These are phyloP conservation scores for Acropora tenuis DNA, from an alignment of 64 coral and sea anemone species.

Conservation along the genomic window DNA sequence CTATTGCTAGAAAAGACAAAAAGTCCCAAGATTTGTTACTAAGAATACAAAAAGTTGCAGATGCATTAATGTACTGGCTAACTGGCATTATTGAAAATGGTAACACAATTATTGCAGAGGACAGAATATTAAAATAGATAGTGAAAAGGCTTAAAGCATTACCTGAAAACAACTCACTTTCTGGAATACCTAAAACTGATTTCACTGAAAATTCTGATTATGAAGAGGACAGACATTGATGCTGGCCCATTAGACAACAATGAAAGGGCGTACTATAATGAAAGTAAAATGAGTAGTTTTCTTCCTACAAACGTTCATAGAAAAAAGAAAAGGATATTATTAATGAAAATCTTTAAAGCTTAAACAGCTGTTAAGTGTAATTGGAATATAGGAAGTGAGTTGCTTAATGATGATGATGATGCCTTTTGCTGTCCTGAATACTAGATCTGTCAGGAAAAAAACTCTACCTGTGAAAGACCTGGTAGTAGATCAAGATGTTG, in stretches of 20 bases:
- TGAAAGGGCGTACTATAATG: constrained; percentile 28
- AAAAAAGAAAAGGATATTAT: constrained; percentile 56
- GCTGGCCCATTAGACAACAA: neutral
- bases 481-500: no score
- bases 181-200: neutral
- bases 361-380: neutral
- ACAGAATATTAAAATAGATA: no score
- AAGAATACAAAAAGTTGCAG: no score
- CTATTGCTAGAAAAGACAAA: no score
- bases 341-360: neutral
- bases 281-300: constrained; percentile 49
- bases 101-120: no score
- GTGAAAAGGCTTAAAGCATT: neutral
- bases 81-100: no score
- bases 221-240: neutral
- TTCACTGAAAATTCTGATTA: neutral
- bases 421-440: neutral
- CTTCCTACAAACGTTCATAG: constrained; percentile 53
- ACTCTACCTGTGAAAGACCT: no score
- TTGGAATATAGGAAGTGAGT: constrained; percentile 22
- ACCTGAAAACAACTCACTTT: neutral
- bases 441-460: no score
- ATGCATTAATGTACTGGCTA: no score
- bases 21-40: no score
- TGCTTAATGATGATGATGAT: neutral